A percentile compares a stretch with the other conserved stretches of the same genome.
These are phyloP conservation scores for Drosophila aldrichi DNA, from an alignment of 2,888 invertebrate species.

Conservation along the genomic window DNA sequence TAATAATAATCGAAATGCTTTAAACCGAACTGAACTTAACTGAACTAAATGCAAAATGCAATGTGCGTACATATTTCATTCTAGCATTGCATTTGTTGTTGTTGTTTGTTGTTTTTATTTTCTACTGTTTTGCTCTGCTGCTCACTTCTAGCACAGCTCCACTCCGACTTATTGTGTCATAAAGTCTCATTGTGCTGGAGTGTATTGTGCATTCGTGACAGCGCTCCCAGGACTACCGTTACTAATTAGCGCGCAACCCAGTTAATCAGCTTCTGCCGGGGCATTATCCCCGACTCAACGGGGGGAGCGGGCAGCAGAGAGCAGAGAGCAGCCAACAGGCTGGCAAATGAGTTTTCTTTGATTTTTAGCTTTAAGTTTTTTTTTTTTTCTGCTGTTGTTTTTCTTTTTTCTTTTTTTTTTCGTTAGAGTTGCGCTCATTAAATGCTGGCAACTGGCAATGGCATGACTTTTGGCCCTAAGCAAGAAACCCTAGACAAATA, in stretches of 20 bases:
- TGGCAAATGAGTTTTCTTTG: slow-evolving; percentile 37
- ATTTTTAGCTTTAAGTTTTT: slow-evolving; percentile 51
- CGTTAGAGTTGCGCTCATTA: slow-evolving; percentile 44
- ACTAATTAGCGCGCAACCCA: slow-evolving; percentile 78
- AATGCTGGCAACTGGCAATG: slow-evolving; percentile 25
- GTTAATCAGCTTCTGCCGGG: slow-evolving; percentile 74
- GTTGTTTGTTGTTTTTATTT: neutral
- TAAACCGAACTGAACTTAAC: neutral
- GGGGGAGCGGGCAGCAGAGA: neutral
- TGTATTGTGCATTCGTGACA: slow-evolving; percentile 63
- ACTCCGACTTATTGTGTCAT: slow-evolving; percentile 46
- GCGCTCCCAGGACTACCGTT: slow-evolving; percentile 67
- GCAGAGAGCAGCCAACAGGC: neutral
- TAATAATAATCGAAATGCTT: slow-evolving; percentile 17
- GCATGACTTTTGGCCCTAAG: slow-evolving; percentile 45
- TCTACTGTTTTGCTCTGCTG: neutral
- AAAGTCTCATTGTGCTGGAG: slow-evolving; percentile 58
- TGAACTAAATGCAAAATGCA: slow-evolving; percentile 28
- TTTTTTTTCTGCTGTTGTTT: slow-evolving; percentile 23
- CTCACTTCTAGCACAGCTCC: slow-evolving; percentile 11
- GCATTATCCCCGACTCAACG: slow-evolving; percentile 36
- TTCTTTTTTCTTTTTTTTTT: slow-evolving; percentile 6
- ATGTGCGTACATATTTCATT: slow-evolving; percentile 1
- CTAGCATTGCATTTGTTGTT: neutral
- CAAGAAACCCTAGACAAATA: slow-evolving; percentile 73